A percentile compares a stretch with the other conserved stretches of the same genome.
Evolutionary conservation across 2,797 vertebrate species (phyloP).

Genomic region (Sarcoramphus papa): DNA sequence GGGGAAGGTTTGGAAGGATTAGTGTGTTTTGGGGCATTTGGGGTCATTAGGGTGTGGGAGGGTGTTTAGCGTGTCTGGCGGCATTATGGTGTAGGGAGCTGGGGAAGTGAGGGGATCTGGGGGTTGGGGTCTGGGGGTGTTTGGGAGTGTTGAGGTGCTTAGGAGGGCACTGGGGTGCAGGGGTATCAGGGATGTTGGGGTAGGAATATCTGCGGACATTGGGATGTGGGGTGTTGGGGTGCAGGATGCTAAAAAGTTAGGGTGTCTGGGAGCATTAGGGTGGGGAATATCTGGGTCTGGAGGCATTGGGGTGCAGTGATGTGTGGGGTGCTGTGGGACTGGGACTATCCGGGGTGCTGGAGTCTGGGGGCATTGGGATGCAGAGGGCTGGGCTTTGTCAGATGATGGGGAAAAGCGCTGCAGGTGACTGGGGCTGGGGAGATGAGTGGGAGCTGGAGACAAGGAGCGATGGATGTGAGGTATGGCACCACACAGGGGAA

Average conservation of each 20-base stretch:
- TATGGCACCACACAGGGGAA: background rate
- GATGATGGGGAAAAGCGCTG: background rate
- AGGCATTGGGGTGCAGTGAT: background rate
- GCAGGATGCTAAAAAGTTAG: background rate
- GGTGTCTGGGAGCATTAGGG: background rate
- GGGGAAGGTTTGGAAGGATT: background rate
- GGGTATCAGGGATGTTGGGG: background rate
- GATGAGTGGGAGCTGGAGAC: background rate
- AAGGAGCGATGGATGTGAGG: background rate
- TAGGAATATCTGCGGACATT: background rate
- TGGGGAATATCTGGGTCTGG: background rate
- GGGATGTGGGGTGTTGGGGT: background rate
- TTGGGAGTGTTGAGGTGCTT: background rate
- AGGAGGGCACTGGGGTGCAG: background rate
- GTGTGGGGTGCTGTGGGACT: background rate
- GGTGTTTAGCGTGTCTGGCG: background rate
- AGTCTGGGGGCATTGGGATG: background rate
- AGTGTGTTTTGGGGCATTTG: background rate
- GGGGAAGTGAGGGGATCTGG: background rate
- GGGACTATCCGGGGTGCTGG: background rate
- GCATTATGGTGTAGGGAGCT: background rate
- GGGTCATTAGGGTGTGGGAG: background rate
- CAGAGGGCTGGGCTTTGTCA: background rate
- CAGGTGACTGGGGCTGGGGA: background rate
- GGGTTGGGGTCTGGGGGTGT: background rate